Conservation (phyloP, 2,888 invertebrate species). For the Drosophila mimetica region DNA sequence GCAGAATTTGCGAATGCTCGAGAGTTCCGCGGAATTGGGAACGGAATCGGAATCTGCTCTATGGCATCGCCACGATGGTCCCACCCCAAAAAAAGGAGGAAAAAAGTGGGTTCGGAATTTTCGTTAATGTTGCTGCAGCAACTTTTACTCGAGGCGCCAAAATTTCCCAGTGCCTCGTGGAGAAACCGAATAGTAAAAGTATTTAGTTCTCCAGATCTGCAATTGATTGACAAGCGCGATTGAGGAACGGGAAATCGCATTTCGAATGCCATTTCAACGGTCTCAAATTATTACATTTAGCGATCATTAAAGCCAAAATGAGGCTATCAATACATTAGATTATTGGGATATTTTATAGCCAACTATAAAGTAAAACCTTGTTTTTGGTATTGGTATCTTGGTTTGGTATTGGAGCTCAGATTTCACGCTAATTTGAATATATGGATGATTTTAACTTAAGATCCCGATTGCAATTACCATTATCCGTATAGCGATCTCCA, state of each 20-base stretch:
- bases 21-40: slow-evolving; percentile 68
- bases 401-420: too few relatives aligned
- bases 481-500: slow-evolving; percentile 5
- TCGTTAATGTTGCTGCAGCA: slow-evolving; percentile 22
- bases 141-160: slow-evolving; percentile 41
- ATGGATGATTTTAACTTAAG: neutral
- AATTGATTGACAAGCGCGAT: slow-evolving; percentile 9
- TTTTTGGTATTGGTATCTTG: neutral
- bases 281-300: neutral
- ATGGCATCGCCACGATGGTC: slow-evolving; percentile 71
- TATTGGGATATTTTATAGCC: too few relatives aligned
- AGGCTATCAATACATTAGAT: neutral
- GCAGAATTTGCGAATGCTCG: slow-evolving; percentile 77
- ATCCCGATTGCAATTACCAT: neutral
- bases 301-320: neutral
- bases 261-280: slow-evolving; percentile 1
- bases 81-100: slow-evolving; percentile 11
- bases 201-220: slow-evolving; percentile 20
- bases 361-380: too few relatives aligned
- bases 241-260: neutral
- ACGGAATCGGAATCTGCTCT: slow-evolving; percentile 54
- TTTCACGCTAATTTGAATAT: neutral
- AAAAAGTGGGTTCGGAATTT: slow-evolving; percentile 13
- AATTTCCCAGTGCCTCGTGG: slow-evolving; percentile 10
- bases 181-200: slow-evolving; percentile 14